Evolutionary conservation across 2,888 invertebrate species (phyloP).

Genomic region (Agrotis ipsilon): DNA sequence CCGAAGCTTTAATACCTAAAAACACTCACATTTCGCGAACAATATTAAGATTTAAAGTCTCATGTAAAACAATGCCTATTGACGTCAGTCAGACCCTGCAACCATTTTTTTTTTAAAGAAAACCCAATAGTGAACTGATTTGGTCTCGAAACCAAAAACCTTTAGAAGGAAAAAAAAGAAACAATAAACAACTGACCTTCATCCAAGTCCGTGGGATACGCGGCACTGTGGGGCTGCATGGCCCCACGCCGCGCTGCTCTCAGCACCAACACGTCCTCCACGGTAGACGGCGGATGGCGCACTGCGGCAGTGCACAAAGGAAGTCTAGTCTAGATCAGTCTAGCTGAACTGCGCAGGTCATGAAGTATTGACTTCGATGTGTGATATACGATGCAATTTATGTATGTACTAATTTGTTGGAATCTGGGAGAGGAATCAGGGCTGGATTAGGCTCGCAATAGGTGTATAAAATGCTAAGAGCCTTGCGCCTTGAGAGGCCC

Average conservation of each 20-base stretch:
- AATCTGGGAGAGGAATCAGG: neutral
- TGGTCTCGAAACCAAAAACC: no score
- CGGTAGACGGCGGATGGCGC: neutral
- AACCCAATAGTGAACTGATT: no score
- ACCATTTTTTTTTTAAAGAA: no score
- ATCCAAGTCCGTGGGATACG: slow-evolving; percentile 13
- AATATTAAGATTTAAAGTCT: no score
- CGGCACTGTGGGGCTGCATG: slow-evolving; percentile 1
- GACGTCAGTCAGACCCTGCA: no score
- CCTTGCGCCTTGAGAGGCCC: no score
- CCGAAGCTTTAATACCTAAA: no score
- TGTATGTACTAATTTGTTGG: neutral
- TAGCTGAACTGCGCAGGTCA: slow-evolving; percentile 21
- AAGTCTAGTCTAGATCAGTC: slow-evolving; percentile 6
- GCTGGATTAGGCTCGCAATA: no score
- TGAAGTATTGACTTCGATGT: slow-evolving; percentile 7
- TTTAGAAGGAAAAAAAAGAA: no score
- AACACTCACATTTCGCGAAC: no score
- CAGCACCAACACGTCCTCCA: slow-evolving; percentile 5
- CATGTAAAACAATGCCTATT: no score
- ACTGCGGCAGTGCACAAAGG: slow-evolving; percentile 13
- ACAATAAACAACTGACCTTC: slow-evolving; percentile 8
- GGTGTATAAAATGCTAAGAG: no score
- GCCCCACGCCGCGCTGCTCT: neutral
- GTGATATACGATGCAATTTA: neutral